These are phyloP conservation scores for Perca flavescens DNA, from an alignment of 2,113 vertebrate genomes.

Conservation along the genomic window DNA sequence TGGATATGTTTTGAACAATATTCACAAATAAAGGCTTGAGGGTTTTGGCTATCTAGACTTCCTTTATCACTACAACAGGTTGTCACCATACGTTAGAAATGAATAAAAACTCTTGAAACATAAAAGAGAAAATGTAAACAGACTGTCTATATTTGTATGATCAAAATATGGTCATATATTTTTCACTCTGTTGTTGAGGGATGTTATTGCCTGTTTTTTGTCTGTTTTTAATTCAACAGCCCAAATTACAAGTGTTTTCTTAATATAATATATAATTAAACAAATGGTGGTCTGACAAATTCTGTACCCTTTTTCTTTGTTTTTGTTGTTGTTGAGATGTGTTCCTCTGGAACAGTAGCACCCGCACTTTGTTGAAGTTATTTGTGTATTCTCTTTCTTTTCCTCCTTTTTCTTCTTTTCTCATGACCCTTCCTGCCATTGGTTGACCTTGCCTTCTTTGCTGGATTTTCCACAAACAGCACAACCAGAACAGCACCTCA, in stretches of 20 bases:
- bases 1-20: constrained; percentile 41
- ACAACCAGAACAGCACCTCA: constrained; percentile 97
- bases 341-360: constrained; percentile 39
- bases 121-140: constrained; percentile 1
- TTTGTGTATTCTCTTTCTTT: constrained; percentile 75
- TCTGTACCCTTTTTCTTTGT: background rate
- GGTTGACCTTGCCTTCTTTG: constrained; percentile 66
- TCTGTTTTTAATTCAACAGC: constrained; percentile 20
- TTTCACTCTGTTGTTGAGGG: constrained; percentile 24
- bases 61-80: constrained; percentile 16
- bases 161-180: background rate
- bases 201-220: background rate
- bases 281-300: constrained; percentile 35
- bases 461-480: constrained; percentile 86
- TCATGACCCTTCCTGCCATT: constrained; percentile 54
- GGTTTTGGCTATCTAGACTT: constrained; percentile 31
- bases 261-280: constrained; percentile 22
- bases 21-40: constrained; percentile 39
- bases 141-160: background rate
- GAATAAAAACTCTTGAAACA: constrained; percentile 14
- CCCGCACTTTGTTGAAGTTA: constrained; percentile 51
- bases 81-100: constrained; percentile 14
- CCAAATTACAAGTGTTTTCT: constrained; percentile 10
- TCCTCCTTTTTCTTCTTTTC: constrained; percentile 55
- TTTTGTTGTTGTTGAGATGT: constrained; percentile 9